Base-by-base conservation (phyloP, 1,140 invertebrate genomes). In the Sarcophaga peregrina region DNA sequence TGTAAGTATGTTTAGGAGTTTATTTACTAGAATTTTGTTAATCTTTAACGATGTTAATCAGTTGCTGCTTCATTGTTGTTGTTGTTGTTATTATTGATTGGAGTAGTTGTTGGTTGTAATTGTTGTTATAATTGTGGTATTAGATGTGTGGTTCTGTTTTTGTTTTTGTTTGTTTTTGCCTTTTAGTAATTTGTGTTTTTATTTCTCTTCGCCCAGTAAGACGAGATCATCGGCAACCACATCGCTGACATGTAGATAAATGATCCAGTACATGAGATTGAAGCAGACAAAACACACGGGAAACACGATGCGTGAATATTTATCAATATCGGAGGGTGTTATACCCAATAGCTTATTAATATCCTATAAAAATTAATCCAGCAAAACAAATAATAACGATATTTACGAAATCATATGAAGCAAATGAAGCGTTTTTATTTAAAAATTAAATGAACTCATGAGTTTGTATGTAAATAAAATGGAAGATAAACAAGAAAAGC, bases 241-340 rank as follows among this genome's bases (percentile, higher is more conserved):
- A 92, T 97, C 97, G 86, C 96, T 97, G 89, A 98, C 97, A 93
- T 98, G 97, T 85, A 98, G 92, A 89, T 98, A 98, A 87, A 98
- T 98, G 90, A 98, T 97, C 97, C 97, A 98, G 91, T 98, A 98
- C 97, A 98, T 98, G 80, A 98, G 93, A 91, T 98, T 98, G 93
- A 98, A 98, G 91, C 97, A 98, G 84, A 98, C 96, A 92, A 98
- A 98, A 92, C 97, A 98, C 75, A 98, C 97, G 8, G 97, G 97
- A 91, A 98, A 98, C 86, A 98, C 96, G 91, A 98, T 97, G 87
- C 97, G 94, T 52, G 96, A 97, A 90, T 98, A 98, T 92, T 98
- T 98, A 93, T 98, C 97, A 91, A 98, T 98, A 93, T 98, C 97
- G 88, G 96, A 97, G 74, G 97, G 96, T 84, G 96, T 97, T 83